Percentiles rank a stretch among this genome's conserved stretches.
Conservation (phyloP, 2,113 vertebrate species). For the Sylvietta virens region DNA sequence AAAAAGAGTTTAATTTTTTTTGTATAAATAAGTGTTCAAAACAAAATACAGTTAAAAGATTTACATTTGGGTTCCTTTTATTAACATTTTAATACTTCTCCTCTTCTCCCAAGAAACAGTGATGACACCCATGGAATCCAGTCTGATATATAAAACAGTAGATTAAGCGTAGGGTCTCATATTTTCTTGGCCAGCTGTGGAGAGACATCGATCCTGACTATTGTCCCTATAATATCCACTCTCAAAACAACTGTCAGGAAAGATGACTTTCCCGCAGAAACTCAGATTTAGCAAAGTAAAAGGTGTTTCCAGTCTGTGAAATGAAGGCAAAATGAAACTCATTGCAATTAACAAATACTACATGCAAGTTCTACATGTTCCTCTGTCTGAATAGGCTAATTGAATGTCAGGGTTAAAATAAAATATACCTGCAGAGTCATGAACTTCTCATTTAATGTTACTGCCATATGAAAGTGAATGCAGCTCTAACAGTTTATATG, state of each 20-base stretch:
- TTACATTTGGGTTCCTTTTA: neutral
- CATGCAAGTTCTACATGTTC: neutral
- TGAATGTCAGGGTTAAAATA: neutral
- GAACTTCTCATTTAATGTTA: neutral
- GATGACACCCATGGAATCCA: neutral
- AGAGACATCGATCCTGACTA: neutral
- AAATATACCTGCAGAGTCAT: neutral
- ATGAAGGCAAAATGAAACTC: neutral
- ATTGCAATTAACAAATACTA: neutral
- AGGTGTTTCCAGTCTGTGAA: neutral
- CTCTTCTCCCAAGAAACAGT: neutral
- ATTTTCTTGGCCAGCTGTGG: neutral
- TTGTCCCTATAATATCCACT: neutral
- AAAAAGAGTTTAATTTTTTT: neutral
- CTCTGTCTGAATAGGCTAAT: neutral
- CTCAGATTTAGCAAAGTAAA: neutral
- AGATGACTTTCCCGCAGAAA: neutral
- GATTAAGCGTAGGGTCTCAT: neutral
- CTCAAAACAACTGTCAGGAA: neutral
- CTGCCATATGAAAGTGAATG: neutral
- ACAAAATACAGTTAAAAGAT: neutral
- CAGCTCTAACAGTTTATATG: neutral
- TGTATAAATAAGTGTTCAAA: neutral
- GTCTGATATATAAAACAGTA: neutral
- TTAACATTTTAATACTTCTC: neutral